Evolutionary conservation across 2,797 vertebrate species (phyloP).

Genomic region (Poliocrania exsul): DNA sequence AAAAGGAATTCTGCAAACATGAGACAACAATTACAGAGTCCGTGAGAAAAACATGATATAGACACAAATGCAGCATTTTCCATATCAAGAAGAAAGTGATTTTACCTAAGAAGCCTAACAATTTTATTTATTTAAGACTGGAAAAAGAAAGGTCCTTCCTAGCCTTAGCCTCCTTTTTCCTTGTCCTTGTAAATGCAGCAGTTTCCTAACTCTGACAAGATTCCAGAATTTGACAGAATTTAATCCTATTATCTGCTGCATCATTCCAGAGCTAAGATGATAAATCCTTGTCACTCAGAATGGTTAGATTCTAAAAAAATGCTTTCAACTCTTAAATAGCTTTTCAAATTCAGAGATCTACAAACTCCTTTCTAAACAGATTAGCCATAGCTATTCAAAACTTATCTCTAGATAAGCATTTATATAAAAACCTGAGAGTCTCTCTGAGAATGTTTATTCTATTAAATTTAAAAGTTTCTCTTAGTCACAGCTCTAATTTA

Average conservation of each 20-base stretch:
- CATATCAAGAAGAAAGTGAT: background rate
- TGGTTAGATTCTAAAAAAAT: conserved; percentile 25
- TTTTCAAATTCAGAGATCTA: conserved; percentile 46
- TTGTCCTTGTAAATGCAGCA: background rate
- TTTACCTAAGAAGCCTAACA: background rate
- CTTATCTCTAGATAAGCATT: background rate
- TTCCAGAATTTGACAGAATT: conserved; percentile 22
- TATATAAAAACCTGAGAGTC: background rate
- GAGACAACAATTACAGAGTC: background rate
- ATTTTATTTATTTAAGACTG: background rate
- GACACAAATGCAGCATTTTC: background rate
- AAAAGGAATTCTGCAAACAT: background rate
- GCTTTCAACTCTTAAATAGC: conserved; percentile 51
- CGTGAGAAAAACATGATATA: background rate
- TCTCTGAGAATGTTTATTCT: background rate
- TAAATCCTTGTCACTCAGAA: conserved; percentile 49
- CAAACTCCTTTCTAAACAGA: conserved; percentile 26
- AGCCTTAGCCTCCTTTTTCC: background rate
- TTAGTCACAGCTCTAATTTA: background rate
- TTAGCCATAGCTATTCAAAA: conserved; percentile 37
- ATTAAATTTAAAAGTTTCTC: background rate
- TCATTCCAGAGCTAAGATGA: conserved; percentile 29
- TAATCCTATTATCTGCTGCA: conserved; percentile 64
- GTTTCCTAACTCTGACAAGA: conserved; percentile 10
- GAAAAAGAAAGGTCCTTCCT: background rate